Evolutionary conservation across 2,113 vertebrate genomes (phyloP).

Genomic region (Pipa parva): DNA sequence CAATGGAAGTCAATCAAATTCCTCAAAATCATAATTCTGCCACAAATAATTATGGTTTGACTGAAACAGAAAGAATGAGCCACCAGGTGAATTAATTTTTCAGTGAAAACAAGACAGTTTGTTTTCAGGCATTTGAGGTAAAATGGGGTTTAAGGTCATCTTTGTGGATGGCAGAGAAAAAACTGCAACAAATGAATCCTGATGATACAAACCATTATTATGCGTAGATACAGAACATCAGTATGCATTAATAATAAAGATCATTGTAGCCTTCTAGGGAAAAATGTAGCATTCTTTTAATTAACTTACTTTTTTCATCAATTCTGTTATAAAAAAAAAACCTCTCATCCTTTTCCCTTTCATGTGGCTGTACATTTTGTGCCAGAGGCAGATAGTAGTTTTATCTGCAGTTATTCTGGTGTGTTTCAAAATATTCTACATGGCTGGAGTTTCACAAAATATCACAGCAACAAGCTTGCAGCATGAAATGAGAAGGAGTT

Average conservation of each 20-base stretch:
- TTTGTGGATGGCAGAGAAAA: slow-evolving; percentile 66
- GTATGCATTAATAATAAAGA: slow-evolving; percentile 76
- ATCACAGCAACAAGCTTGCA: slow-evolving; percentile 51
- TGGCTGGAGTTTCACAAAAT: slow-evolving; percentile 44
- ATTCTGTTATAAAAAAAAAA: slow-evolving; percentile 67
- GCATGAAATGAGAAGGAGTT: slow-evolving; percentile 46
- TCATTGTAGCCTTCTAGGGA: slow-evolving; percentile 69
- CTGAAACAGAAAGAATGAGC: slow-evolving; percentile 44
- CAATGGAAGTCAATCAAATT: slow-evolving; percentile 9
- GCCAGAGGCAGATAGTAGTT: slow-evolving; percentile 51
- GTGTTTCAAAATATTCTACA: slow-evolving; percentile 38
- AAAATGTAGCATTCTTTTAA: slow-evolving; percentile 70
- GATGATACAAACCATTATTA: slow-evolving; percentile 65
- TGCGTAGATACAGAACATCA: slow-evolving; percentile 57
- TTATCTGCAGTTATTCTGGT: slow-evolving; percentile 52
- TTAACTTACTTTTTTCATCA: slow-evolving; percentile 76
- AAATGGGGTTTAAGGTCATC: slow-evolving; percentile 56
- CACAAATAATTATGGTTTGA: slow-evolving; percentile 8
- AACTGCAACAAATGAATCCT: slow-evolving; percentile 69
- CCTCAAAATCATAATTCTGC: not conserved
- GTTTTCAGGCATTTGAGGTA: slow-evolving; percentile 56
- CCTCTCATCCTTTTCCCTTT: slow-evolving; percentile 64
- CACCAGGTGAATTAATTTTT: slow-evolving; percentile 69
- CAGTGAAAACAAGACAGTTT: slow-evolving; percentile 55
- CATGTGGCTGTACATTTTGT: slow-evolving; percentile 62